Percentiles rank a stretch among this genome's conserved stretches.
Conservation (phyloP, 2,113 vertebrate genomes). For the Butastur rufipennis region DNA sequence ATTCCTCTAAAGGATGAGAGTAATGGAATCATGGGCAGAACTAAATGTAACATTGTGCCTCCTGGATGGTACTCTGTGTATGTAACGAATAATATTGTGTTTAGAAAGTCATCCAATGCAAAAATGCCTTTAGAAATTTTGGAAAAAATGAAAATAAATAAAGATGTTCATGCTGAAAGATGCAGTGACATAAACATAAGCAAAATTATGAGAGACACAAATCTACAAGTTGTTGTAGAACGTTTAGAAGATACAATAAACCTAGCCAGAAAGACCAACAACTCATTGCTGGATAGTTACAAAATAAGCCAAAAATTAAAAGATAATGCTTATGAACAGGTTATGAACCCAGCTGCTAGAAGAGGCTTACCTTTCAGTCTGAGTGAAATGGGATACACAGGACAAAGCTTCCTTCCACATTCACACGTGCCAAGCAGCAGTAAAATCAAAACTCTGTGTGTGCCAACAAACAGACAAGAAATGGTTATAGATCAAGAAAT, state of each 20-base stretch:
- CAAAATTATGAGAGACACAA: constrained; percentile 71
- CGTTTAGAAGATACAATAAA: constrained; percentile 77
- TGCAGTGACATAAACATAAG: constrained; percentile 60
- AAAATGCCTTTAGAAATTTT: constrained; percentile 52
- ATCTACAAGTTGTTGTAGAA: constrained; percentile 77
- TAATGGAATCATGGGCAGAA: constrained; percentile 65
- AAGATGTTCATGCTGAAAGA: constrained; percentile 46
- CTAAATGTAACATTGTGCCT: constrained; percentile 83
- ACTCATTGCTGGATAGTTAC: constrained; percentile 39
- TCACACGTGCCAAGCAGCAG: background rate
- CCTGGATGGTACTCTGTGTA: constrained; percentile 88
- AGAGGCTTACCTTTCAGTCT: constrained; percentile 27
- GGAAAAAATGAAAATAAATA: constrained; percentile 31
- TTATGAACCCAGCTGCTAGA: constrained; percentile 26
- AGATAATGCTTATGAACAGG: constrained; percentile 18
- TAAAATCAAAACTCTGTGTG: constrained; percentile 24
- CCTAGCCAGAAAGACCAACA: constrained; percentile 56
- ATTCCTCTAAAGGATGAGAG: constrained; percentile 32
- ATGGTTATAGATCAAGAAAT: constrained; percentile 18
- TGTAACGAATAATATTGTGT: constrained; percentile 84
- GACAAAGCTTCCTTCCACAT: constrained; percentile 51
- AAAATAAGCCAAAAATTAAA: constrained; percentile 64
- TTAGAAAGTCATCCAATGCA: constrained; percentile 66
- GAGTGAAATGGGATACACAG: constrained; percentile 25
- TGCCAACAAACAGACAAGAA: background rate